phyloP scores from a whole-genome alignment of 53 echinoderm and acorn worm species.

The Stichopus horrens region DNA sequence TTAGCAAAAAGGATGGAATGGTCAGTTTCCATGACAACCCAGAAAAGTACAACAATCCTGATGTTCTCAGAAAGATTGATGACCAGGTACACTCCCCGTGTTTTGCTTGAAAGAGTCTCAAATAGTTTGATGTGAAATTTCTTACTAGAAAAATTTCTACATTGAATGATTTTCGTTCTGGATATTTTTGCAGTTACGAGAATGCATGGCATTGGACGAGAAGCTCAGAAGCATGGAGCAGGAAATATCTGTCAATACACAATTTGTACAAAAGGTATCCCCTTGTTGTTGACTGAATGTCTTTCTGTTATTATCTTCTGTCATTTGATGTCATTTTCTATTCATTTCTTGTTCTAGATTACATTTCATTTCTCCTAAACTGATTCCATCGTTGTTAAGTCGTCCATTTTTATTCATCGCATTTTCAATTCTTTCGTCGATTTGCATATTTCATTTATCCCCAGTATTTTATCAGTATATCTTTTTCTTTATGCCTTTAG shows the following conservation, averaged over 20 bases:
- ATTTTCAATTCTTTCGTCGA: too few species aligned
- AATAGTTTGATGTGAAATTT: too few species aligned
- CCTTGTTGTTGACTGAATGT: neutral
- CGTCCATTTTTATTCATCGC: too few species aligned
- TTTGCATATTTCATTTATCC: too few species aligned
- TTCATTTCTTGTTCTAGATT: neutral
- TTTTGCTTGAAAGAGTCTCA: neutral
- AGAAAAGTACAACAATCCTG: constrained; percentile 96
- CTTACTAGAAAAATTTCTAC: too few species aligned
- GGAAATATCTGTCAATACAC: constrained; percentile 91
- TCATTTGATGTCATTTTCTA: neutral
- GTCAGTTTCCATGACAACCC: constrained; percentile 99
- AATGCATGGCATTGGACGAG: constrained; percentile 88
- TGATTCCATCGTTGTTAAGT: neutral
- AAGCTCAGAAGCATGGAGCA: constrained; percentile 90
- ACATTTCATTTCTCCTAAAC: neutral
- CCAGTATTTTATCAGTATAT: too few species aligned
- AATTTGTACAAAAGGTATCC: constrained; percentile 88
- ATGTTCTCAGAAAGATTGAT: constrained; percentile 81
- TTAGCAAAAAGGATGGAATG: constrained; percentile 99
- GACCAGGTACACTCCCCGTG: constrained; percentile 63
- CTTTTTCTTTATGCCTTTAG: too few species aligned
- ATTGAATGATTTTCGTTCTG: neutral
- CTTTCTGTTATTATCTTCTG: neutral
- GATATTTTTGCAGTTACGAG: constrained; percentile 65